Conservation (phyloP, 2,113 vertebrate genomes). For the Vireo altiloquus region DNA sequence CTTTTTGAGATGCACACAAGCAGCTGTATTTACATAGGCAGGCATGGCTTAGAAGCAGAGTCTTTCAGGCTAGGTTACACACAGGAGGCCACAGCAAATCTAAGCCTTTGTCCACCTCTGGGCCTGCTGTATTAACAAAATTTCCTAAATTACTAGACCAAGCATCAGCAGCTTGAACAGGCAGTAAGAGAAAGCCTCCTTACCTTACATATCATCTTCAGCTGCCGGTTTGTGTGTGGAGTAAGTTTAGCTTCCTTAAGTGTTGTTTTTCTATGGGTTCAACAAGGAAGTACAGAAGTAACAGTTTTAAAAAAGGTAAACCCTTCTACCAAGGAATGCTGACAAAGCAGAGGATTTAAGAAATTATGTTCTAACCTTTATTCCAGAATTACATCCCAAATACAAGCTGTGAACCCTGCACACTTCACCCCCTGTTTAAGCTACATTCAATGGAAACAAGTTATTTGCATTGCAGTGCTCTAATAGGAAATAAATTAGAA, state of each 20-base stretch:
- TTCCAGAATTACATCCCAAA: not conserved
- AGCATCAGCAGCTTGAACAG: not conserved
- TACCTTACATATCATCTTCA: not conserved
- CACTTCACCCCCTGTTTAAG: not conserved
- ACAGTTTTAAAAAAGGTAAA: not conserved
- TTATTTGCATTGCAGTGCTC: not conserved
- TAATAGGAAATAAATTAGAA: not conserved
- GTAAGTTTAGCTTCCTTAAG: not conserved
- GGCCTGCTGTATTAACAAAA: not conserved
- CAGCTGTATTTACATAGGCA: not conserved
- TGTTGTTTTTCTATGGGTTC: not conserved
- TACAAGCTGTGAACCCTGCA: not conserved
- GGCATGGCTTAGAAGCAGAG: not conserved
- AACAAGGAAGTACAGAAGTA: not conserved
- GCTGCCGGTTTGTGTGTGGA: fast-evolving
- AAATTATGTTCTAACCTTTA: not conserved
- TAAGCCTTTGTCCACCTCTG: not conserved
- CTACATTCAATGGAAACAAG: not conserved
- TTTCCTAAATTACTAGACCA: not conserved
- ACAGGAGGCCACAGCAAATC: not conserved
- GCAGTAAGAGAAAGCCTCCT: not conserved
- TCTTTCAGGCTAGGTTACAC: not conserved
- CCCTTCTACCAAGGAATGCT: not conserved
- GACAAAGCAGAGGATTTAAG: not conserved
- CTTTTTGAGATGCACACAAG: fast-evolving